Base-by-base conservation (phyloP, 1,140 invertebrate species). In the Augochlora pura region DNA sequence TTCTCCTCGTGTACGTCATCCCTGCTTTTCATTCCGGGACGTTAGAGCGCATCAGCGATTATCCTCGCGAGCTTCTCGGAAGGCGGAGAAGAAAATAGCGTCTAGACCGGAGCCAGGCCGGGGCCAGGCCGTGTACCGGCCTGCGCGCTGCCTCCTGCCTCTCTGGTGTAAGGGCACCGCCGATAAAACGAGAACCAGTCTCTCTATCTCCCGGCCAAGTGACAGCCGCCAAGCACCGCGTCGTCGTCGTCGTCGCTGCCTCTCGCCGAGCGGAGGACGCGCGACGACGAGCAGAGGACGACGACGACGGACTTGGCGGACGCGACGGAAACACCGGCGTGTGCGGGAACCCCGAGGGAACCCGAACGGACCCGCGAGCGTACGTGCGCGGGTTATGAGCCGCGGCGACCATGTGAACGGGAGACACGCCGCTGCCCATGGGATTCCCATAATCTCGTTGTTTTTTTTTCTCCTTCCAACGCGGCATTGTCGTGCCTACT, bases 381-480 rank as follows among this genome's bases (percentile, higher is more conserved):
- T 80, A 84, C 82, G 85, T 81, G 78, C 72, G 68, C 66, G 80
- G 64, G 38, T 76, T 81, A 81, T 77, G 63, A 77, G 82, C 66
- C 70, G 49, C 54, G 18, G 18, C 46, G 54, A 57, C 67, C 63
- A n/a, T 21, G 32, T 27, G 72, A 80, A 62, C 68, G 57, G 62
- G 64, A 57, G 64, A 76, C 70, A 52, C 49, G 63, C 18, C 54
- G 21, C 54, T 1, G 21, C 21, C 70, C 73, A 81, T 38, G 77
- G 79, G 78, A 90, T 87, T 89, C 81, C 73, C 69, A 85, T 89
- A 88, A 88, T 89, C 72, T 83, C 62, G 49, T 79, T 81, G 85
- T 82, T 87, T n/a, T n/a, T n/a, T n/a, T n/a, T n/a, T n/a, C n/a
- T n/a, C n/a, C n/a, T n/a, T n/a, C 80, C 76, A 81, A 80, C 14